Percentiles rank a stretch among this genome's conserved stretches.
Evolutionary conservation across 2,113 vertebrate genomes (phyloP).

Genomic region (Cygnus buccinator): DNA sequence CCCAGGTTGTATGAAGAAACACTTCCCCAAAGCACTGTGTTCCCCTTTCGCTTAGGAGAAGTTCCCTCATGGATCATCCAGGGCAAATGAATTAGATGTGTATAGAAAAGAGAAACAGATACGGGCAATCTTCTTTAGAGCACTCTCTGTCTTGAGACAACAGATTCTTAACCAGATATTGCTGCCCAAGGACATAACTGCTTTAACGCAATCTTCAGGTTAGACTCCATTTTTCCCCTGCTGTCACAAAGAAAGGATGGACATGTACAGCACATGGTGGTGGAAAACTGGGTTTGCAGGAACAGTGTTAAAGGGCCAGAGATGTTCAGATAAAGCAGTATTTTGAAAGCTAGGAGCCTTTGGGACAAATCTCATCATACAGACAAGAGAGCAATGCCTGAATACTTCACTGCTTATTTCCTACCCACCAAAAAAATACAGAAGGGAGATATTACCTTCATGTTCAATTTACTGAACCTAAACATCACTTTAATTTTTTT

Average conservation of each 20-base stretch:
- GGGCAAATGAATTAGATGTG: not conserved
- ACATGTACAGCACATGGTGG: not conserved
- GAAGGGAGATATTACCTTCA: not conserved
- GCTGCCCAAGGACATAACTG: not conserved
- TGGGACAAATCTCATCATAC: not conserved
- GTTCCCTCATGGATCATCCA: not conserved
- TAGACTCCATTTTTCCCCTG: not conserved
- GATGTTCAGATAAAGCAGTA: not conserved
- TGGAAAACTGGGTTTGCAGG: not conserved
- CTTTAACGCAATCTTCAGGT: not conserved
- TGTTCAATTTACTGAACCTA: not conserved
- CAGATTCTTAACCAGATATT: not conserved
- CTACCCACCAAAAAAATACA: not conserved
- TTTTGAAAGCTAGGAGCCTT: not conserved
- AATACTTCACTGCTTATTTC: not conserved
- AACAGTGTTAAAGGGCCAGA: not conserved
- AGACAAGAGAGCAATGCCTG: not conserved
- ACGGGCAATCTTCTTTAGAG: not conserved
- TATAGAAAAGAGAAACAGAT: conserved; percentile 9
- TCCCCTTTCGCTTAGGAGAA: not conserved
- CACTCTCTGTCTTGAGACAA: not conserved
- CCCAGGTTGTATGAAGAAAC: not conserved
- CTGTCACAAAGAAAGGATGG: not conserved
- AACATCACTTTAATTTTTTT: not conserved
- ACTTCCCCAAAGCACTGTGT: accelerated